Percentiles rank a stretch among this genome's conserved stretches.
phyloP scores from a whole-genome alignment of 1,140 invertebrate species.

The Drosophila auraria region DNA sequence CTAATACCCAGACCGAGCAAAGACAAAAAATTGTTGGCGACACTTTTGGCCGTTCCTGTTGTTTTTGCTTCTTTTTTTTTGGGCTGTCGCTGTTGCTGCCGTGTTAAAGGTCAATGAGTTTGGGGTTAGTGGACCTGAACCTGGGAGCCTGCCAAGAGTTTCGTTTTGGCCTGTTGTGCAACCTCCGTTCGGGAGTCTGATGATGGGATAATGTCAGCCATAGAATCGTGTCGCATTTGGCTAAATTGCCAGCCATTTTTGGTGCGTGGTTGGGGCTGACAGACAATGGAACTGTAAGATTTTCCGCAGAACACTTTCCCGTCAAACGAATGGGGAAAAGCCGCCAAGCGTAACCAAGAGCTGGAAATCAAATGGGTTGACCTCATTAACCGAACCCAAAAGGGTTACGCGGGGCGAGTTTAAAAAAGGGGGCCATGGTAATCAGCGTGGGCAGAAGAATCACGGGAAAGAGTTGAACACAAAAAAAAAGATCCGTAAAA shows the following conservation, averaged over 20 bases:
- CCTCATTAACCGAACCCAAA: conserved; percentile 64
- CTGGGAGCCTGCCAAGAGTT: conserved; percentile 56
- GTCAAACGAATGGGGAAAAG: conserved; percentile 40
- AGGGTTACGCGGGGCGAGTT: not conserved
- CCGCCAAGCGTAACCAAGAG: conserved; percentile 68
- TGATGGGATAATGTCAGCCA: conserved; percentile 55
- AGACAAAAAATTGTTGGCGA: conserved; percentile 58
- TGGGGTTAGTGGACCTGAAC: conserved; percentile 76
- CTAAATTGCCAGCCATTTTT: conserved; percentile 53
- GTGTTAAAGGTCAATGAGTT: conserved; percentile 81
- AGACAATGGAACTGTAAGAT: conserved; percentile 45
- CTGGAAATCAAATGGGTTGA: conserved; percentile 60
- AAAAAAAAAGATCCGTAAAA: conserved; percentile 36
- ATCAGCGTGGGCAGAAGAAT: conserved; percentile 62
- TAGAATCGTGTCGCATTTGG: conserved; percentile 58
- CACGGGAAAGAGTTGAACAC: conserved; percentile 46
- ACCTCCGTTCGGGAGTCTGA: conserved; percentile 29
- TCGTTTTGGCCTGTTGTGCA: conserved; percentile 38
- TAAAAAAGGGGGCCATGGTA: conserved; percentile 23
- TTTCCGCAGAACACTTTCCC: conserved; percentile 70
- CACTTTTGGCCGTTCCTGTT: conserved; percentile 58
- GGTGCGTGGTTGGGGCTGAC: conserved; percentile 26
- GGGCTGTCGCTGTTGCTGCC: conserved; percentile 6
- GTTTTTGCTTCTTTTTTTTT: conserved; percentile 1
- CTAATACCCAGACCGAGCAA: conserved; percentile 1